phyloP scores from a whole-genome alignment of 1,140 invertebrate species.

The Idris sp. region DNA sequence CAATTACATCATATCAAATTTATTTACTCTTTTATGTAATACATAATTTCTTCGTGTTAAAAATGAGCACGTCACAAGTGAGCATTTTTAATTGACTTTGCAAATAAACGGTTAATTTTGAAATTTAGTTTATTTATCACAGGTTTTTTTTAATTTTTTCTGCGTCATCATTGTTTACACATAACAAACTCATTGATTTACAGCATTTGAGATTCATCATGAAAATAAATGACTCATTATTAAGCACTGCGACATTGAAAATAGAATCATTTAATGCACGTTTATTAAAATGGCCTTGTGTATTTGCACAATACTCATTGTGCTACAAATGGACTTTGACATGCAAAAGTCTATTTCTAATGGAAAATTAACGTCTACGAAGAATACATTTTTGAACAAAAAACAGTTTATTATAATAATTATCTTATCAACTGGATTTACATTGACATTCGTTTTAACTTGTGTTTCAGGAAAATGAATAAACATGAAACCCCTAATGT shows the following conservation, averaged over 20 bases:
- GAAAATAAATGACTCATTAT: constrained; percentile 21
- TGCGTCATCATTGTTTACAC: constrained; percentile 21
- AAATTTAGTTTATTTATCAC: too few relatives aligned
- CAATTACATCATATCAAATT: too few relatives aligned
- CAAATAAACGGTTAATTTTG: too few relatives aligned
- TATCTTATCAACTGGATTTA: not conserved
- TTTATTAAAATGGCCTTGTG: constrained; percentile 29
- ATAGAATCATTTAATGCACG: constrained; percentile 21
- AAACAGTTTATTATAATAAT: too few relatives aligned
- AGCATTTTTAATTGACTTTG: too few relatives aligned
- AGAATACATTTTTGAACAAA: too few relatives aligned
- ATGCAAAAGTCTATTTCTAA: constrained; percentile 1
- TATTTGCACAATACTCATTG: constrained; percentile 20
- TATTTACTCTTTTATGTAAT: too few relatives aligned
- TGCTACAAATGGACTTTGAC: constrained; percentile 38
- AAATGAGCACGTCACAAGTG: too few relatives aligned
- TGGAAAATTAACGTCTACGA: too few relatives aligned
- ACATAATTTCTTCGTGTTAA: too few relatives aligned
- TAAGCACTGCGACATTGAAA: constrained; percentile 31
- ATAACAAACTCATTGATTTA: constrained; percentile 13
- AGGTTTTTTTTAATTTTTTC: too few relatives aligned
- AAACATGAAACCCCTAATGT: constrained; percentile 58
- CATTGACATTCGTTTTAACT: too few relatives aligned
- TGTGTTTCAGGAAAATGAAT: constrained; percentile 63
- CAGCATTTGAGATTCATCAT: constrained; percentile 7